These are phyloP conservation scores for Sylvia atricapilla DNA, from an alignment of 2,113 vertebrate genomes.

Conservation along the genomic window DNA sequence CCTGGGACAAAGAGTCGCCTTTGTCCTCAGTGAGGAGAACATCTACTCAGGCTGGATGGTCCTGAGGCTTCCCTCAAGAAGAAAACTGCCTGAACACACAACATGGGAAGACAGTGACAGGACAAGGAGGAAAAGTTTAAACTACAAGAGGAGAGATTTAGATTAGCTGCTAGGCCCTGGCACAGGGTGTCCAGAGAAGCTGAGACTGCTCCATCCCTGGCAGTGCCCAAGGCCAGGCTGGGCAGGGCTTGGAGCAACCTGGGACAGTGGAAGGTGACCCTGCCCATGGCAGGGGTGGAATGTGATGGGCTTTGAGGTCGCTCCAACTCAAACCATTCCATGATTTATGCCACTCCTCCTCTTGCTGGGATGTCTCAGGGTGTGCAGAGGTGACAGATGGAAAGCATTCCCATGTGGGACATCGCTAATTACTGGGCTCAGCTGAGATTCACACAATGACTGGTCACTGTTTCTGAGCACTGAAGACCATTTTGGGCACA, in stretches of 20 bases:
- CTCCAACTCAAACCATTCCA: neutral
- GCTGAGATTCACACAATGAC: neutral
- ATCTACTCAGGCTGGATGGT: neutral
- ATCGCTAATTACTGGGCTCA: neutral
- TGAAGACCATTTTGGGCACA: neutral
- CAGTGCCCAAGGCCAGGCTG: accelerated
- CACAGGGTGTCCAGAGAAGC: neutral
- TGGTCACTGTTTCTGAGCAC: neutral
- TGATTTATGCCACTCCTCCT: neutral
- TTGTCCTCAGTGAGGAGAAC: neutral
- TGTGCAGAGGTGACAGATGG: neutral
- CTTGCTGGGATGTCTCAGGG: neutral
- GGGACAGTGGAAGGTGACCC: neutral
- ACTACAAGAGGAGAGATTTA: neutral
- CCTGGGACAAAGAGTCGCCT: neutral
- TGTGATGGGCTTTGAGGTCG: accelerated
- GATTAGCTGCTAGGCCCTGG: neutral
- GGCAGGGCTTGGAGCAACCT: accelerated
- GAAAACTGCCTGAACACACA: neutral
- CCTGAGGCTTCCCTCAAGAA: neutral
- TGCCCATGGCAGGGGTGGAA: neutral
- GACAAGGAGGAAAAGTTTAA: neutral
- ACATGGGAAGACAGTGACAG: accelerated
- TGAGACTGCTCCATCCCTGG: neutral
- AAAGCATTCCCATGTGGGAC: neutral